Conservation (phyloP, 2,888 invertebrate species). For the Sinodicranocentrus sp. region DNA sequence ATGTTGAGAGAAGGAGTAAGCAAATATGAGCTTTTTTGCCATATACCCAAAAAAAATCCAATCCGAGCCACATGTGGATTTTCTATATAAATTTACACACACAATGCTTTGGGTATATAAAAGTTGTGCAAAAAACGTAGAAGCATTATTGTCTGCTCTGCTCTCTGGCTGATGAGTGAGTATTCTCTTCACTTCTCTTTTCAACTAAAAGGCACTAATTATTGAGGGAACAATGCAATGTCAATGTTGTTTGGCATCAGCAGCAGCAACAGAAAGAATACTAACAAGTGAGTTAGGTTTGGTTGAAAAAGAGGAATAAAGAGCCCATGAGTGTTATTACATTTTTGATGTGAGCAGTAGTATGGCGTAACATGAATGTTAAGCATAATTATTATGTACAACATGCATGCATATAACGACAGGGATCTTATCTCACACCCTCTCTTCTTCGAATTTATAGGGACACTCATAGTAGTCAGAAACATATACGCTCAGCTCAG, state of each 20-base stretch:
- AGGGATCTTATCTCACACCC: constrained; percentile 45
- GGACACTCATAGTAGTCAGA: too few relatives aligned
- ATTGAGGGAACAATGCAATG: constrained; percentile 72
- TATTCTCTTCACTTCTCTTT: constrained; percentile 28
- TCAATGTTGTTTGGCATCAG: constrained; percentile 68
- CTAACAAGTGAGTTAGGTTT: constrained; percentile 14
- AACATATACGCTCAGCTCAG: not conserved
- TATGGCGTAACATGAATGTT: constrained; percentile 39
- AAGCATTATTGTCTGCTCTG: constrained; percentile 16
- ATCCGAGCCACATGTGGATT: not conserved
- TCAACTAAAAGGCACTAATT: constrained; percentile 62
- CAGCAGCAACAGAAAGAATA: constrained; percentile 35
- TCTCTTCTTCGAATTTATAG: constrained; percentile 7
- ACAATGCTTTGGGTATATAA: not conserved
- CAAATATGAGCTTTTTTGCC: not conserved
- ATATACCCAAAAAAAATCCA: not conserved
- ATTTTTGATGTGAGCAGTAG: constrained; percentile 18
- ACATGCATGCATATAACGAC: constrained; percentile 10
- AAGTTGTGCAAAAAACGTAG: not conserved
- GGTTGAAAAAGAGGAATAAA: constrained; percentile 12
- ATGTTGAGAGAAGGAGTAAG: not conserved
- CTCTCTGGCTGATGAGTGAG: not conserved
- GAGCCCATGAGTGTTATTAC: constrained; percentile 16
- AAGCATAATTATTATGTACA: constrained; percentile 30
- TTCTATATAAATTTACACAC: too few relatives aligned